Conservation (phyloP, 1,140 invertebrate species). For the Drosophila quadrilineata region DNA sequence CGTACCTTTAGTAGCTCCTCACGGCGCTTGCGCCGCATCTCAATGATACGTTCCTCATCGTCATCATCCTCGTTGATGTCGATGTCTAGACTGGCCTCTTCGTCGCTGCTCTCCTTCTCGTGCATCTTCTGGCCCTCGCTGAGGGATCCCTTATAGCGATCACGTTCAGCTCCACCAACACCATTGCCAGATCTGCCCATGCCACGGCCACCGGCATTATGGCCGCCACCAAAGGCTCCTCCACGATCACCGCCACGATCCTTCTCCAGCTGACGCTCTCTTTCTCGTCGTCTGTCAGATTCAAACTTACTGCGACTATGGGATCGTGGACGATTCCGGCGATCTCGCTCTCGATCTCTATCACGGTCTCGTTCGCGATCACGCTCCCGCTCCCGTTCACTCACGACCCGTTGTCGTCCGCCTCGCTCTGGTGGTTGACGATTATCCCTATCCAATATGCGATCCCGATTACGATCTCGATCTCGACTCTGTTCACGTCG, state of each 20-base stretch:
- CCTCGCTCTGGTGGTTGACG: slow-evolving; percentile 33
- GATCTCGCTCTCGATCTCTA: slow-evolving; percentile 57
- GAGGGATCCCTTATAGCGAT: slow-evolving; percentile 86
- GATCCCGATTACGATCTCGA: slow-evolving; percentile 39
- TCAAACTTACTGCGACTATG: slow-evolving; percentile 79
- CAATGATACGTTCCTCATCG: slow-evolving; percentile 96
- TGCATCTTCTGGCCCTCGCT: slow-evolving; percentile 89
- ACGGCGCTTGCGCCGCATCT: slow-evolving; percentile 92
- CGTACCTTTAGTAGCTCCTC: slow-evolving; percentile 92
- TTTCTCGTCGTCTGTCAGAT: slow-evolving; percentile 64
- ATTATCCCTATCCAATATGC: slow-evolving; percentile 40
- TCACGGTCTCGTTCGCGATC: slow-evolving; percentile 59
- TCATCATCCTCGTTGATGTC: slow-evolving; percentile 95
- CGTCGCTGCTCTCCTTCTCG: slow-evolving; percentile 84
- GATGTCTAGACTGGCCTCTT: slow-evolving; percentile 85
- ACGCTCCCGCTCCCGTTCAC: slow-evolving; percentile 60
- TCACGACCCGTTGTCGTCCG: slow-evolving; percentile 41
- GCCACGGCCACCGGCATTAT: slow-evolving; percentile 63
- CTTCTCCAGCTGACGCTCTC: slow-evolving; percentile 58
- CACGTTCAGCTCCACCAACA: slow-evolving; percentile 55
- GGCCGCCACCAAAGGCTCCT: slow-evolving; percentile 35
- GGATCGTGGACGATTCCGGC: slow-evolving; percentile 66
- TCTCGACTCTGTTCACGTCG: slow-evolving; percentile 61
- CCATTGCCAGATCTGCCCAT: slow-evolving; percentile 66
- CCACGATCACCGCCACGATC: slow-evolving; percentile 41